Evolutionary conservation across 37 sponge, comb jelly and placozoan species (phyloP).

Genomic region (Beroe forskalii): DNA sequence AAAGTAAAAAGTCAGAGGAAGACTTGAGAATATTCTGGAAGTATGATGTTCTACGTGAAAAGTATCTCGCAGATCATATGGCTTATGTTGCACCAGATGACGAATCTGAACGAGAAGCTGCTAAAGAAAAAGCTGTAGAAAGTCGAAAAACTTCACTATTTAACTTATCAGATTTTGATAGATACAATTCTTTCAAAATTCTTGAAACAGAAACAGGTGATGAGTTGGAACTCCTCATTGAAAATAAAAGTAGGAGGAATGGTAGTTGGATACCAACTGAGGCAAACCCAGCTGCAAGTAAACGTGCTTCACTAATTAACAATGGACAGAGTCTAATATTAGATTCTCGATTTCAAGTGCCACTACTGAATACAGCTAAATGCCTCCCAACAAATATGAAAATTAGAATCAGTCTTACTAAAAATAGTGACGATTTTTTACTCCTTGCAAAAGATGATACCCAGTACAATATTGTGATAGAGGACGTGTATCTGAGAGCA

Average conservation of each 20-base stretch:
- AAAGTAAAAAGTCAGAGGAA: not conserved
- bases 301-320: not conserved
- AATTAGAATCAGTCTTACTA: constrained; percentile 25
- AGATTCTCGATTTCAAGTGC: not conserved
- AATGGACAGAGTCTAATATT: not conserved
- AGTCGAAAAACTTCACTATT: not conserved
- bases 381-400: constrained; percentile 48
- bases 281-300: constrained; percentile 33
- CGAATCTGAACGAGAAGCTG: not conserved
- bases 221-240: not conserved
- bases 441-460: not conserved
- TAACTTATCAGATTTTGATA: not conserved
- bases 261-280: constrained; percentile 1
- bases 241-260: not conserved
- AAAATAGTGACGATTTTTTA: constrained; percentile 31
- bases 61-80: not conserved
- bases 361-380: constrained; percentile 30
- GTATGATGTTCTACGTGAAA: not conserved
- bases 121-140: not conserved
- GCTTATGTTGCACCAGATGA: not conserved
- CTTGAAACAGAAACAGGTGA: not conserved
- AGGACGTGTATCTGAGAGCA: not conserved
- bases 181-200: not conserved
- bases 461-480: not conserved
- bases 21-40: constrained; percentile 1